phyloP scores from a whole-genome alignment of 2,888 invertebrate genomes.

The Sinotaia quadrata region DNA sequence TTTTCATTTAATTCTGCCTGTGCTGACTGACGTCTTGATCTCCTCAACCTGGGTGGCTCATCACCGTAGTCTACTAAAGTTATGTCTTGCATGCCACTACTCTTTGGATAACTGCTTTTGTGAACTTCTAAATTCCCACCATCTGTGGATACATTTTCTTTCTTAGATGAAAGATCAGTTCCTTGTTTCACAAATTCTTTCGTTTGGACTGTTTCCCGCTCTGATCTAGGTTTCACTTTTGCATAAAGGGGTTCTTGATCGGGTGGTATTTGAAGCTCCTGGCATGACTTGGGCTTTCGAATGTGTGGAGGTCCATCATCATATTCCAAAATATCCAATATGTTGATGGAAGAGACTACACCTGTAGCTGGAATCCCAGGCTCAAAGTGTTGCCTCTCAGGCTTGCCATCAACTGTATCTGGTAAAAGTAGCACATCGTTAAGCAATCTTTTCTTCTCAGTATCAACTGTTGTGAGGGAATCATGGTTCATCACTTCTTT shows the following conservation, averaged over 20 bases:
- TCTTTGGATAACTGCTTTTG: no score
- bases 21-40: slow-evolving; percentile 1
- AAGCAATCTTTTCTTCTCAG: no score
- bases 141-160: neutral
- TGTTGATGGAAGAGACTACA: neutral
- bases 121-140: no score
- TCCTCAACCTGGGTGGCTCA: slow-evolving; percentile 1
- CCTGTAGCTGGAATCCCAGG: neutral
- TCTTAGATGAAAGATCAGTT: neutral
- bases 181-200: neutral
- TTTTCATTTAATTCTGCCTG: neutral
- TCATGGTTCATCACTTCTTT: neutral
- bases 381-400: neutral
- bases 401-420: neutral
- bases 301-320: neutral
- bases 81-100: no score
- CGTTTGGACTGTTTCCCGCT: neutral
- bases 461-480: no score
- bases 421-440: no score
- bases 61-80: slow-evolving; percentile 12
- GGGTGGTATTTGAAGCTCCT: neutral
- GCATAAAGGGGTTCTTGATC: neutral
- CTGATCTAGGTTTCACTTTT: slow-evolving; percentile 2
- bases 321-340: slow-evolving; percentile 13
- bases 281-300: neutral